phyloP scores from a whole-genome alignment of 1,140 invertebrate species.

The Lepidurus apus region DNA sequence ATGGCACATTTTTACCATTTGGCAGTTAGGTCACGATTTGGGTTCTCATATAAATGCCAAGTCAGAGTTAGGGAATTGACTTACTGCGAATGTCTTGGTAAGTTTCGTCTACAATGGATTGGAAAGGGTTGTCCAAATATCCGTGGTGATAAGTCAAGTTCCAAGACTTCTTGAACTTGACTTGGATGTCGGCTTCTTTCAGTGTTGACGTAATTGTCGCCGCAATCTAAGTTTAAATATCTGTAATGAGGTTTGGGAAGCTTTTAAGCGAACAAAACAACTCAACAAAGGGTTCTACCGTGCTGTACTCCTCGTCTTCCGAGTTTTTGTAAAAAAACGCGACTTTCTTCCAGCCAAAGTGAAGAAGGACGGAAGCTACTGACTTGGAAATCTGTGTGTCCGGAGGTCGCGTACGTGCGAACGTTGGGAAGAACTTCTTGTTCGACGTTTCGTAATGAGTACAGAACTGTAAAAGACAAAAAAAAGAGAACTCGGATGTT shows the following conservation, averaged over 20 bases:
- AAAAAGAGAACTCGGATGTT: too few relatives aligned
- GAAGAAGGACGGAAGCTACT: constrained; percentile 67
- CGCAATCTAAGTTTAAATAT: constrained; percentile 48
- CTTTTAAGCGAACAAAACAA: neutral
- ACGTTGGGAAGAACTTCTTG: constrained; percentile 82
- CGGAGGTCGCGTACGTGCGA: constrained; percentile 84
- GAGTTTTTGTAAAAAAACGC: constrained; percentile 68
- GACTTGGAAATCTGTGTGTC: constrained; percentile 88
- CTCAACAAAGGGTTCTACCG: constrained; percentile 42
- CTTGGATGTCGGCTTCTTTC: constrained; percentile 58
- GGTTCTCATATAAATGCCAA: neutral
- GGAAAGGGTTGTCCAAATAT: constrained; percentile 71
- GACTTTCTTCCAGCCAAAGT: constrained; percentile 61
- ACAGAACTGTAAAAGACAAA: constrained; percentile 61
- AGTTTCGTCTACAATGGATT: constrained; percentile 66
- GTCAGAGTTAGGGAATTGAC: constrained; percentile 41
- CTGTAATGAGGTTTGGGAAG: neutral
- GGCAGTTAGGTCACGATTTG: neutral
- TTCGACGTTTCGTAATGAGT: constrained; percentile 77
- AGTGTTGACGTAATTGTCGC: constrained; percentile 63
- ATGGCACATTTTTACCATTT: too few relatives aligned
- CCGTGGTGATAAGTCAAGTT: constrained; percentile 70
- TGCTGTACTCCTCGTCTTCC: constrained; percentile 59
- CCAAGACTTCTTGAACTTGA: constrained; percentile 61
- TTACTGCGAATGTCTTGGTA: constrained; percentile 73